Percentiles rank a stretch among this genome's conserved stretches.
Conservation (phyloP, 2,113 vertebrate genomes). For the Planiliza haematocheilus region DNA sequence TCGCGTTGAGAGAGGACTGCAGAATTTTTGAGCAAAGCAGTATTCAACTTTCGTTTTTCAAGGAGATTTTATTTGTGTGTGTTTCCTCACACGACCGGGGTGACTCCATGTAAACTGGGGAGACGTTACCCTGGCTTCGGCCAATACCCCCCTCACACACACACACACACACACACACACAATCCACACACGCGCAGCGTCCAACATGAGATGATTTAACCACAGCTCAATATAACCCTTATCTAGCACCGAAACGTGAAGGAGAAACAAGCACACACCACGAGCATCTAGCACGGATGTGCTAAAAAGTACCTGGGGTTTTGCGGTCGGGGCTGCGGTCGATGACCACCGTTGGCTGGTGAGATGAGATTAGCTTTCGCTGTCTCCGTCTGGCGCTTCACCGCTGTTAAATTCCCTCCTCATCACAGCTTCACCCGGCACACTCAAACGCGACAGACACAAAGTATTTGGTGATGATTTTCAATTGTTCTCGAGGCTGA, state of each 20-base stretch:
- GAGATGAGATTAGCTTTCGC: slow-evolving; percentile 65
- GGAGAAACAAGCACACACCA: background rate
- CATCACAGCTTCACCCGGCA: slow-evolving; percentile 52
- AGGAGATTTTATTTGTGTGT: too few relatives aligned
- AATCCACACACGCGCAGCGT: slow-evolving; percentile 17
- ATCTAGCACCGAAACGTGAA: too few relatives aligned
- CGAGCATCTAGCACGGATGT: background rate
- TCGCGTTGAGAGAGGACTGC: too few relatives aligned
- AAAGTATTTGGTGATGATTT: background rate
- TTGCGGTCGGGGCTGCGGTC: slow-evolving; percentile 17
- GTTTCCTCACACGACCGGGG: too few relatives aligned
- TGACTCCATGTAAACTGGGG: too few relatives aligned
- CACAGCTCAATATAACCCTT: background rate
- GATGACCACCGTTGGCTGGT: slow-evolving; percentile 34
- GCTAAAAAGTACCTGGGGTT: slow-evolving; percentile 53
- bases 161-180: background rate
- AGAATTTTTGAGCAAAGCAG: background rate
- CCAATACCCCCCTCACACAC: background rate
- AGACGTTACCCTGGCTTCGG: background rate
- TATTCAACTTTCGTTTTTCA: background rate
- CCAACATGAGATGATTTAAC: background rate
- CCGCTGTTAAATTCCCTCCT: slow-evolving; percentile 39
- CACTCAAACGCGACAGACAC: background rate
- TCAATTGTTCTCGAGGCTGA: background rate
- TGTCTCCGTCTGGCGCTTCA: slow-evolving; percentile 62